A percentile compares a stretch with the other conserved stretches of the same genome.
These are phyloP conservation scores for Chironex yamaguchii DNA, from an alignment of 30 jellyfish, hydroid and myxozoan genomes.

Conservation along the genomic window DNA sequence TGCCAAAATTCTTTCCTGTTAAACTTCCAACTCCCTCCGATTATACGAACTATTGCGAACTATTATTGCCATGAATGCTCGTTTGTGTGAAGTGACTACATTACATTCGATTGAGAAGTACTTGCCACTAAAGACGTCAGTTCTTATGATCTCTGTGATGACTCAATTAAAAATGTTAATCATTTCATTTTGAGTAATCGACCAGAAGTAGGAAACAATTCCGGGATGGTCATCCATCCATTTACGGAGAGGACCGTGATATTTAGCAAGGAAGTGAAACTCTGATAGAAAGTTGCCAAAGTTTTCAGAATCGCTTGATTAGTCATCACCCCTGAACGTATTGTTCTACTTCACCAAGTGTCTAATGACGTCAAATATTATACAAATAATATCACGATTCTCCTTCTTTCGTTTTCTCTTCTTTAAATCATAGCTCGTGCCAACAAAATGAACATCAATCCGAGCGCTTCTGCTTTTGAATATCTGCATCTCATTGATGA, in stretches of 20 bases:
- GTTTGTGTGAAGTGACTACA: slow-evolving; percentile 23
- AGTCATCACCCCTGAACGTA: too few relatives aligned
- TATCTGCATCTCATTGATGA: too few relatives aligned
- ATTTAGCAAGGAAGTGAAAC: slow-evolving; percentile 14
- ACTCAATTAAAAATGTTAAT: slow-evolving; percentile 19
- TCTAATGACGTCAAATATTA: slow-evolving; percentile 32
- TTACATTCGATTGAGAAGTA: slow-evolving; percentile 19
- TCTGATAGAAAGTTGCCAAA: slow-evolving; percentile 12
- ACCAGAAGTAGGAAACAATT: slow-evolving; percentile 15
- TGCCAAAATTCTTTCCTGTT: too few relatives aligned
- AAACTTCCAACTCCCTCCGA: too few relatives aligned
- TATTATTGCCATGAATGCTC: slow-evolving; percentile 14
- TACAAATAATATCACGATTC: slow-evolving; percentile 7
- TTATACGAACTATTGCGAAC: too few relatives aligned
- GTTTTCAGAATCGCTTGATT: slow-evolving; percentile 17
- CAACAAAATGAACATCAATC: too few relatives aligned
- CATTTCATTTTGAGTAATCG: slow-evolving; percentile 42
- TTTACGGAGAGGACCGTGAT: slow-evolving; percentile 28
- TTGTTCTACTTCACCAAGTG: too few relatives aligned
- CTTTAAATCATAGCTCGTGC: too few relatives aligned
- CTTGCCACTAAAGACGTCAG: slow-evolving; percentile 6
- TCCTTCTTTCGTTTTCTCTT: too few relatives aligned
- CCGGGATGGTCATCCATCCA: slow-evolving; percentile 49
- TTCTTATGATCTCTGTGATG: slow-evolving; percentile 24
- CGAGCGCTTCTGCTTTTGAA: too few relatives aligned